These are phyloP conservation scores for Strix uralensis DNA, from an alignment of 2,113 vertebrate genomes.

Conservation along the genomic window DNA sequence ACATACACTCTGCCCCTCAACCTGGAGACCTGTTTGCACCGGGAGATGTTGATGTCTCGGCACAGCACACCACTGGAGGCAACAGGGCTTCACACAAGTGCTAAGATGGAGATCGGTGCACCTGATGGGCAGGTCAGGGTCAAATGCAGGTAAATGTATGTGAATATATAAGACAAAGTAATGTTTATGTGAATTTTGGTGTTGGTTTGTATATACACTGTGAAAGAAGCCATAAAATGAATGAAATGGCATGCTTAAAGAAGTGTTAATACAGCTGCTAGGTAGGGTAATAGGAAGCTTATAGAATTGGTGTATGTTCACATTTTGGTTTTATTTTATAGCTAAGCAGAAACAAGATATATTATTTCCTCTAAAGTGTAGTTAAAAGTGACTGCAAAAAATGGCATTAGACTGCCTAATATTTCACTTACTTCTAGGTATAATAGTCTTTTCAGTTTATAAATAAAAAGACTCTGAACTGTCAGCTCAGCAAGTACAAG, in stretches of 20 bases:
- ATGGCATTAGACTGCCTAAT: neutral
- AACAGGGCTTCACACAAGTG: rapidly evolving
- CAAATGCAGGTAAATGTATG: neutral
- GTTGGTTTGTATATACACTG: neutral
- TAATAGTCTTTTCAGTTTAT: neutral
- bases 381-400: conserved; percentile 17
- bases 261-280: neutral
- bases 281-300: neutral
- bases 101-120: neutral
- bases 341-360: neutral
- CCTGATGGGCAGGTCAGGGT: neutral
- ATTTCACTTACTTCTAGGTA: neutral
- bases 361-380: neutral
- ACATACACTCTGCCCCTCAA: neutral
- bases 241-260: neutral
- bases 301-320: neutral
- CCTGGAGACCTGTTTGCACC: neutral
- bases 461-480: neutral
- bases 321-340: conserved; percentile 3
- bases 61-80: neutral
- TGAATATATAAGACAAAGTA: neutral
- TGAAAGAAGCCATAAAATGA: neutral
- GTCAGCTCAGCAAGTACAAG: neutral
- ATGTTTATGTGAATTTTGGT: neutral
- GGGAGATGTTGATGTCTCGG: neutral